Evolutionary conservation across 2,797 vertebrate genomes (phyloP).

Genomic region (Phylloscopus collybita): DNA sequence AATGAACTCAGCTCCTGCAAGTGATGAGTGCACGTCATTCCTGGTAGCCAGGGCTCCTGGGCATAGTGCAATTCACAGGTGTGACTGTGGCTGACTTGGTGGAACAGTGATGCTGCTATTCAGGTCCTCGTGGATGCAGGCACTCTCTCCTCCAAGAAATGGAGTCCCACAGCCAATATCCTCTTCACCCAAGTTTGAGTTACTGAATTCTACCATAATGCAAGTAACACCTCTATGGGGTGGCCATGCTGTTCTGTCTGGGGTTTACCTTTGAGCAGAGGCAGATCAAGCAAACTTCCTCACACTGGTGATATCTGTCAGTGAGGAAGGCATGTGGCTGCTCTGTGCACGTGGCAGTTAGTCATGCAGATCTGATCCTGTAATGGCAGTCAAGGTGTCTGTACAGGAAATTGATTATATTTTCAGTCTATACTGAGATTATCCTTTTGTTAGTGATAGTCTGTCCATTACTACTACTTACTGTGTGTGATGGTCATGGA

Average conservation of each 20-base stretch:
- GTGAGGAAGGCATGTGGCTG: background rate
- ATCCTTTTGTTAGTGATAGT: background rate
- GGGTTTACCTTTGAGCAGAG: background rate
- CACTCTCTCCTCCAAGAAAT: background rate
- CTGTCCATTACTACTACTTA: background rate
- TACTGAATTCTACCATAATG: background rate
- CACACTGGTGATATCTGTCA: background rate
- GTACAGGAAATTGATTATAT: background rate
- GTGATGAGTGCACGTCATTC: background rate
- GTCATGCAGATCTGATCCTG: background rate
- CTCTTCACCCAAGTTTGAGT: background rate
- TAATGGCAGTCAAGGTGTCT: background rate
- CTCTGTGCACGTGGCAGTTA: background rate
- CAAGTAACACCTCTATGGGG: background rate
- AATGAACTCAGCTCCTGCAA: background rate
- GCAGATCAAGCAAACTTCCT: background rate
- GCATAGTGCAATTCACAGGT: too few relatives aligned
- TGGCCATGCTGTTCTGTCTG: background rate
- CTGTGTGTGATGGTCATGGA: background rate
- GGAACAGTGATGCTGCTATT: background rate
- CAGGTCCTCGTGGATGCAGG: fast-evolving
- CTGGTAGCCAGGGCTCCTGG: background rate
- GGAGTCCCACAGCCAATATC: background rate
- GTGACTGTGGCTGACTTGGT: background rate
- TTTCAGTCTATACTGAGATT: background rate